A percentile compares a stretch with the other conserved stretches of the same genome.
Evolutionary conservation across 2,888 invertebrate genomes (phyloP).

Genomic region (Ametastegia equiseti): DNA sequence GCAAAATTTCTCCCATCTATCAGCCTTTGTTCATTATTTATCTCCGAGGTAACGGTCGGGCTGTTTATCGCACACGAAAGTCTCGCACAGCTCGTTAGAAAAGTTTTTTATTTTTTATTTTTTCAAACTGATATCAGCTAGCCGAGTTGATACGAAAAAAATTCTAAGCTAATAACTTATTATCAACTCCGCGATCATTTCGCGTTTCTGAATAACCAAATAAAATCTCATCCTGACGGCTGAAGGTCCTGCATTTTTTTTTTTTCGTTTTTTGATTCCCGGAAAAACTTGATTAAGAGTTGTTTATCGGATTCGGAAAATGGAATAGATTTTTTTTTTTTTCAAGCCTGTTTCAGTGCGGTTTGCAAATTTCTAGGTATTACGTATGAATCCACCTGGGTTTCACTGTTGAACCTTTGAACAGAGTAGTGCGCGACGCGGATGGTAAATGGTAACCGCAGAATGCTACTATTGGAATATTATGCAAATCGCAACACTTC

Average conservation of each 20-base stretch:
- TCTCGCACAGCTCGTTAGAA: background rate
- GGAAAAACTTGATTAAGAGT: no score
- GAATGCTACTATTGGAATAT: conserved; percentile 38
- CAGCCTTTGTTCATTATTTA: background rate
- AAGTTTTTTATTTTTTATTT: background rate
- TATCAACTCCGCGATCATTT: no score
- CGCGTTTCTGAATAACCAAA: background rate
- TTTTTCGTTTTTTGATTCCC: background rate
- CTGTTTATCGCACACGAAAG: background rate
- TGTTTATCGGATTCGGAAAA: no score
- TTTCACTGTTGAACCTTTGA: background rate
- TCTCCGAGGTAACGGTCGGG: background rate
- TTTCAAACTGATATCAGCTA: no score
- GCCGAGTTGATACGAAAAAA: no score
- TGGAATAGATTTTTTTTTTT: background rate
- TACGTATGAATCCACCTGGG: background rate
- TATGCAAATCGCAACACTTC: conserved; percentile 34
- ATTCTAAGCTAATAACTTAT: no score
- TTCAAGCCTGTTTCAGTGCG: no score
- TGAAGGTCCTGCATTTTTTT: background rate
- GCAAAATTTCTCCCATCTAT: background rate
- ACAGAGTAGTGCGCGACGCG: background rate
- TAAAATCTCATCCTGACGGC: background rate
- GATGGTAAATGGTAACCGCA: background rate
- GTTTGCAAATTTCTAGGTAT: no score